Conservation (phyloP, 2,797 vertebrate genomes). For the Glossophaga mutica region DNA sequence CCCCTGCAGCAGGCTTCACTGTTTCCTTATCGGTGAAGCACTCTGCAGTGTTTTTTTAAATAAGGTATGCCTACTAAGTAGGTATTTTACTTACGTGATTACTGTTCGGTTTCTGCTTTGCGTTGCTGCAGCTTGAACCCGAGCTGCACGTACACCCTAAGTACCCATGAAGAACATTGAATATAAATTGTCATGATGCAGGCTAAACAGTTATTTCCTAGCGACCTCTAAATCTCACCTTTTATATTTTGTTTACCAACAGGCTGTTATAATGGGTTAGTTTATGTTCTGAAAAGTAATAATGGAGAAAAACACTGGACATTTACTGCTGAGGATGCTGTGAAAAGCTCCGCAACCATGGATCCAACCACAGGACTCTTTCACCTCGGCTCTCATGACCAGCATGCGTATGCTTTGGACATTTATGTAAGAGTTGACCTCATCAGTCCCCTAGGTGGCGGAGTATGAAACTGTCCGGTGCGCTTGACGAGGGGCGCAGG, state of each 20-base stretch:
- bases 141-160: background rate
- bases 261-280: slow-evolving; percentile 93
- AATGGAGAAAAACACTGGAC: slow-evolving; percentile 89
- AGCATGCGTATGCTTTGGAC: slow-evolving; percentile 90
- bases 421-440: slow-evolving; percentile 86
- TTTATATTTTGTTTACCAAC: slow-evolving; percentile 43
- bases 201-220: slow-evolving; percentile 27
- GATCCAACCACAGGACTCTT: slow-evolving; percentile 88
- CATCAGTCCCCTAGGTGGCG: background rate
- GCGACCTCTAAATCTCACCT: background rate
- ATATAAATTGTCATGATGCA: background rate
- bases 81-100: background rate
- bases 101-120: background rate
- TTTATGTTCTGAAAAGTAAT: slow-evolving; percentile 87
- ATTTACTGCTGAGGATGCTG: slow-evolving; percentile 88
- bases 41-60: background rate
- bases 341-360: slow-evolving; percentile 91
- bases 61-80: background rate
- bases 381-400: slow-evolving; percentile 94
- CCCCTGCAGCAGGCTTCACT: background rate
- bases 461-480: background rate
- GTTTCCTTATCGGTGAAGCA: background rate
- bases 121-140: background rate
- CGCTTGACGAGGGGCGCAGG: background rate
- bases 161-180: background rate